These are phyloP conservation scores for Dinomys branickii DNA, from an alignment of 2,113 vertebrate species.

Conservation along the genomic window DNA sequence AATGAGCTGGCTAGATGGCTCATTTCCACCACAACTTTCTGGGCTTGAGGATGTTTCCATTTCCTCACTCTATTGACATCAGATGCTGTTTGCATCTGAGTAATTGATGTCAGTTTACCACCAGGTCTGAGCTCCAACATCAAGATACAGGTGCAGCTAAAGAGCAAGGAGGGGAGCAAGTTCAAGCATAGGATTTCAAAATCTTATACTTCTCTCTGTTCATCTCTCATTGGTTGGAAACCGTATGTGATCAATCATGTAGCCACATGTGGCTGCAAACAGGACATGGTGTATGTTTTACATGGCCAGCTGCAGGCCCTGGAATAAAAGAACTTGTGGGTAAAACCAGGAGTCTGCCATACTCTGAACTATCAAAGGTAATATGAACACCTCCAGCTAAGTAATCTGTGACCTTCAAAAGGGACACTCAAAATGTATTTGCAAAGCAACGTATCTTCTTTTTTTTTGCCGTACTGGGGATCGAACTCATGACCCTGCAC, in stretches of 20 bases:
- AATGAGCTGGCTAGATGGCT: neutral
- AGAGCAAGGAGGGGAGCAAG: neutral
- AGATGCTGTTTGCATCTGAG: too few species aligned
- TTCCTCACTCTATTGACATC: neutral
- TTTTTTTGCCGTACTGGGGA: too few species aligned
- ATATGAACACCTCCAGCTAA: neutral
- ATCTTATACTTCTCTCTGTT: neutral
- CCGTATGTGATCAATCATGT: neutral
- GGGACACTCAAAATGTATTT: neutral
- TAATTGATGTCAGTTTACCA: neutral
- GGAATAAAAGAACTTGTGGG: neutral
- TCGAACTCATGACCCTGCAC: too few species aligned
- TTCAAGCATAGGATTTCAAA: neutral
- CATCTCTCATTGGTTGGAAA: neutral
- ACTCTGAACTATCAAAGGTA: neutral
- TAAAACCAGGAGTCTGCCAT: neutral
- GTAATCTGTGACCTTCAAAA: neutral
- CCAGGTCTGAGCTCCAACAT: neutral
- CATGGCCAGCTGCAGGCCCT: neutral
- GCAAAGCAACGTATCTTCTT: too few species aligned
- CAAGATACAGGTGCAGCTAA: neutral
- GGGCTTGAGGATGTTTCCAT: neutral
- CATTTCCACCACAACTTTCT: neutral
- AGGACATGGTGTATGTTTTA: fast-evolving
- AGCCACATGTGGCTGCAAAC: neutral